Conservation (phyloP, 2,113 vertebrate genomes). For the Pedionomus torquatus region DNA sequence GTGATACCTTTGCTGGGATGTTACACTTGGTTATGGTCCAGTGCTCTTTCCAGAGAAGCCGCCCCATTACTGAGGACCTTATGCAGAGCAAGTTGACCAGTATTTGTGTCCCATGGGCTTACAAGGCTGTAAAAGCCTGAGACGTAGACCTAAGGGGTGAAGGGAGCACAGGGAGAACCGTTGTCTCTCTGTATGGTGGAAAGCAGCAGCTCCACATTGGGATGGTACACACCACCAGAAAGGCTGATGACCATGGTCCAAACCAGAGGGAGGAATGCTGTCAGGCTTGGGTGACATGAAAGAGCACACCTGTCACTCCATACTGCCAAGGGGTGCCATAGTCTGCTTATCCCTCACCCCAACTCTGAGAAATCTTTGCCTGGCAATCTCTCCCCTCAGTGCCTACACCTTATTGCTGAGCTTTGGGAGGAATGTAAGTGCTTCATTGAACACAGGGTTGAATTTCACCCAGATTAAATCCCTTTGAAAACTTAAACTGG, state of each 20-base stretch:
- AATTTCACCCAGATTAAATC: neutral
- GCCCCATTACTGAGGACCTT: neutral
- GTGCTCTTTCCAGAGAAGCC: neutral
- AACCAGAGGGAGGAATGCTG: neutral
- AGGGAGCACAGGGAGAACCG: neutral
- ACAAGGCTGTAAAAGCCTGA: neutral
- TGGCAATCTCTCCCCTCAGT: neutral
- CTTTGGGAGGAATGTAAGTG: neutral
- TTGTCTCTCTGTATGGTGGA: neutral
- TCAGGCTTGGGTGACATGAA: accelerated
- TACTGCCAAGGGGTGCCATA: neutral
- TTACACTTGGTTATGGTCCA: neutral
- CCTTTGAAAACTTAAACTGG: conserved; percentile 56
- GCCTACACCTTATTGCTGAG: neutral
- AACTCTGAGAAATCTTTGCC: neutral
- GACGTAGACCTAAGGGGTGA: neutral
- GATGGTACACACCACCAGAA: neutral
- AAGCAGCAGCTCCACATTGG: neutral
- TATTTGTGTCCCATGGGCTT: neutral
- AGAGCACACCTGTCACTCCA: neutral
- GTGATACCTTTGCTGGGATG: neutral
- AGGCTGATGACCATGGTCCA: neutral
- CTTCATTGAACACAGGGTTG: conserved; percentile 21
- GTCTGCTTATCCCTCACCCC: neutral
- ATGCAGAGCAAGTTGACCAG: neutral